Evolutionary conservation across 2,113 vertebrate genomes (phyloP).

Genomic region (Brachypodius melanocephalos): DNA sequence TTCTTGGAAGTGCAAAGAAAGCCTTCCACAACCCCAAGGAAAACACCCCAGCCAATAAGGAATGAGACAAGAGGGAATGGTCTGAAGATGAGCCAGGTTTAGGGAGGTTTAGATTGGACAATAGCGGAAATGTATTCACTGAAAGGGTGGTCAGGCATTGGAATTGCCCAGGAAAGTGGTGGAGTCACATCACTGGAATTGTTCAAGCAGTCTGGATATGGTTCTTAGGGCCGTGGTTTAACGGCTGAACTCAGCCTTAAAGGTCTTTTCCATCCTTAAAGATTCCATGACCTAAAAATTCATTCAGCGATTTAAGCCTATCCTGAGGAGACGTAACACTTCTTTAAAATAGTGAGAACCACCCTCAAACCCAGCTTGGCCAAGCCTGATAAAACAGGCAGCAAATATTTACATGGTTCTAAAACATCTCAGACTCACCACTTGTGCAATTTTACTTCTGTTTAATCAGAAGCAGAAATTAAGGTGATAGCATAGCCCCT

Average conservation of each 20-base stretch:
- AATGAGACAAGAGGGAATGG: not conserved
- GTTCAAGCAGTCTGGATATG: too few relatives aligned
- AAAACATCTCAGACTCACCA: not conserved
- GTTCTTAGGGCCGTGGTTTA: fast-evolving
- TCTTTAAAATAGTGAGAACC: not conserved
- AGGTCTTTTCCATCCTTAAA: not conserved
- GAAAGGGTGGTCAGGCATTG: not conserved
- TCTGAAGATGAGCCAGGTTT: not conserved
- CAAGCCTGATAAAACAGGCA: not conserved
- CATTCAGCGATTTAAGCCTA: not conserved
- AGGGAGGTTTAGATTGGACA: not conserved
- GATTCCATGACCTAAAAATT: not conserved
- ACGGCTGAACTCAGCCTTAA: not conserved
- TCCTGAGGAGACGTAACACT: not conserved
- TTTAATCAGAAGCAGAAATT: not conserved
- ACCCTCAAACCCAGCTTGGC: not conserved
- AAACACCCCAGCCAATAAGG: not conserved
- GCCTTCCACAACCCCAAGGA: fast-evolving
- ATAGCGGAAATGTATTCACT: not conserved
- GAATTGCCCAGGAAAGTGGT: not conserved
- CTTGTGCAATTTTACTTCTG: not conserved
- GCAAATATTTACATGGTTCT: not conserved
- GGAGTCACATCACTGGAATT: not conserved
- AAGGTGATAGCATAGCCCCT: not conserved
- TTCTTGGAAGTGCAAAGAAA: not conserved